Evolutionary conservation across 2,888 invertebrate genomes (phyloP), one percentile per base, ranked within the genome.

Genomic region (Rhagophthalmus giganteus): DNA sequence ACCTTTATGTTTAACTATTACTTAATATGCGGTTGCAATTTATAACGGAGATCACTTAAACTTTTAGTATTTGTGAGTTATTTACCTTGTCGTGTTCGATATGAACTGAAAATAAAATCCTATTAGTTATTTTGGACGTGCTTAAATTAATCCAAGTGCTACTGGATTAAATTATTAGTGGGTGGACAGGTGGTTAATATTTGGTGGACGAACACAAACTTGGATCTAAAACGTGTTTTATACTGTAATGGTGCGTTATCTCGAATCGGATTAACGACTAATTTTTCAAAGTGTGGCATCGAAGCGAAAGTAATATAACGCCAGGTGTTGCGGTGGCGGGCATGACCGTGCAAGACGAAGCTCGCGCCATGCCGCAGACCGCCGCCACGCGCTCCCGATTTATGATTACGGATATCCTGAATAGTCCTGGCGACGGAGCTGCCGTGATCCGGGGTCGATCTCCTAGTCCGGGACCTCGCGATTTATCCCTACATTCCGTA

Each of bases 381-480:
- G 74, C 80, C 79, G 70, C 83, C 80, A 72, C 83, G 76, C 81
- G 90, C 63, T 89, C 90, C 54, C 78, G 90, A 60, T 92, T 92
- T 78, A 91, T 92, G 90, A 92, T 92, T 77, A 91, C 90, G 63
- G 92, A 92, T 74, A 92, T 92, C 67, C 79, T 92, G 61, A 84
- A 84, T 39, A 82, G 82, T 38, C 59, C 62, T 75, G 71, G 80
- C 78, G 83, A 75, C 67, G 78, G 75, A 64, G 76, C 71, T 59
- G 76, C 73, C 66, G 77, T 76, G 33, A 60, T 71, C 72, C 72
- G 75, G 69, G 78, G 67, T 66, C 73, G 67, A 72, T 78, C 70
- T 69, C 81, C 72, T 61, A 79, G 69, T 75, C 80, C 69, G 65
- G 81, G 73, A 65, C 82, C 78, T 56, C 77, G 82, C 61, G 81